Conservation (phyloP, 2,888 invertebrate species). For the Lithophane leautieri region DNA sequence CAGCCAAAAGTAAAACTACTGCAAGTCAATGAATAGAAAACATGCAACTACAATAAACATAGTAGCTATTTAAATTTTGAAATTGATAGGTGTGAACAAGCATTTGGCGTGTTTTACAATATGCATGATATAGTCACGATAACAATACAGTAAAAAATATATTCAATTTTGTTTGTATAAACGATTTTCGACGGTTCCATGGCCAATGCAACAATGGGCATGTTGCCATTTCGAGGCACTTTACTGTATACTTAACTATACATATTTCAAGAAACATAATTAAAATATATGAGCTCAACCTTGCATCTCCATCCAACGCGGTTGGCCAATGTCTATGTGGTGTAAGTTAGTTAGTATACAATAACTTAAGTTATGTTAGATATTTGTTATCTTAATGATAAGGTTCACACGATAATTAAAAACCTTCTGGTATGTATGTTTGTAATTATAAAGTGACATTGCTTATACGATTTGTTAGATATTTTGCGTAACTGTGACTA, state of each 20-base stretch:
- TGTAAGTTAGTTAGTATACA: constrained; percentile 64
- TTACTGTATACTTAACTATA: constrained; percentile 41
- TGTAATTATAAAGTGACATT: constrained; percentile 58
- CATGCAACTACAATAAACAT: constrained; percentile 10
- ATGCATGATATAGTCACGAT: constrained; percentile 23
- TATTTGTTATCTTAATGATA: constrained; percentile 53
- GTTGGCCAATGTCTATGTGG: constrained; percentile 63
- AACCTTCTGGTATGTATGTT: constrained; percentile 47
- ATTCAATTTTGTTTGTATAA: constrained; percentile 44
- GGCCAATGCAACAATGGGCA: constrained; percentile 57
- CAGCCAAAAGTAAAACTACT: constrained; percentile 4
- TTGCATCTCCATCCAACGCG: constrained; percentile 56
- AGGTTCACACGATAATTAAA: constrained; percentile 64
- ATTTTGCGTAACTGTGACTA: constrained; percentile 42
- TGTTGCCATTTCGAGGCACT: constrained; percentile 37
- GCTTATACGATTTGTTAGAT: constrained; percentile 34
- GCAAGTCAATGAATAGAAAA: constrained; percentile 19
- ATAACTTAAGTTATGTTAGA: constrained; percentile 51
- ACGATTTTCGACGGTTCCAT: constrained; percentile 55
- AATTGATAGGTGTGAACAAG: constrained; percentile 37
- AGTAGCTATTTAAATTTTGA: constrained; percentile 12
- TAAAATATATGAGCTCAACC: constrained; percentile 62
- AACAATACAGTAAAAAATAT: constrained; percentile 42
- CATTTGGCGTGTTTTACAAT: constrained; percentile 26
- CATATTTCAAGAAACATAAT: constrained; percentile 49